These are phyloP conservation scores for Agrotis exclamationis DNA, from an alignment of 2,888 invertebrate genomes.

Conservation along the genomic window DNA sequence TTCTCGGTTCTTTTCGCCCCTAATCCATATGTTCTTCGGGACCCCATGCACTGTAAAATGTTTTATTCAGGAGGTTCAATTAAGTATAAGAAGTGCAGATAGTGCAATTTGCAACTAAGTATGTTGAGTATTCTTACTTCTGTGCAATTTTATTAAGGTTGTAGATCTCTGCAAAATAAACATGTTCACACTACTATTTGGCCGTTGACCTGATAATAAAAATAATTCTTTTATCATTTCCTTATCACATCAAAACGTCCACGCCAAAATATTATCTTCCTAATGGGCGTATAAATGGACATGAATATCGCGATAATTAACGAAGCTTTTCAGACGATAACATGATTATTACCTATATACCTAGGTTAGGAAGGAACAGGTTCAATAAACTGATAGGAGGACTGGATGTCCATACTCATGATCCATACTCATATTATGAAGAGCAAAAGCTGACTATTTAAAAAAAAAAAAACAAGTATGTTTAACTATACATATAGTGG, in stretches of 20 bases:
- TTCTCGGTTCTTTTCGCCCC: too few species aligned
- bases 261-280: background rate
- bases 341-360: background rate
- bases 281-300: conserved; percentile 1
- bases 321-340: conserved; percentile 8
- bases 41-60: background rate
- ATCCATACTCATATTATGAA: background rate
- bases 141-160: background rate
- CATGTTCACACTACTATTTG: background rate
- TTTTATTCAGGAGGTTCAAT: conserved; percentile 11
- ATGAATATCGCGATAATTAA: conserved; percentile 17
- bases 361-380: background rate
- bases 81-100: background rate
- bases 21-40: too few species aligned
- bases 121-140: background rate
- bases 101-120: too few species aligned
- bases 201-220: background rate
- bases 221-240: conserved; percentile 13
- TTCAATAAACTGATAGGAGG: conserved; percentile 11
- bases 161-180: background rate
- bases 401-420: conserved; percentile 7
- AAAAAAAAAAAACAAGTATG: too few species aligned
- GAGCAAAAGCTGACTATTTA: too few species aligned
- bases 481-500: too few species aligned
- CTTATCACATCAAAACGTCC: background rate